Evolutionary conservation across 2,113 vertebrate species (phyloP).

Genomic region (Halcyon malimbica): DNA sequence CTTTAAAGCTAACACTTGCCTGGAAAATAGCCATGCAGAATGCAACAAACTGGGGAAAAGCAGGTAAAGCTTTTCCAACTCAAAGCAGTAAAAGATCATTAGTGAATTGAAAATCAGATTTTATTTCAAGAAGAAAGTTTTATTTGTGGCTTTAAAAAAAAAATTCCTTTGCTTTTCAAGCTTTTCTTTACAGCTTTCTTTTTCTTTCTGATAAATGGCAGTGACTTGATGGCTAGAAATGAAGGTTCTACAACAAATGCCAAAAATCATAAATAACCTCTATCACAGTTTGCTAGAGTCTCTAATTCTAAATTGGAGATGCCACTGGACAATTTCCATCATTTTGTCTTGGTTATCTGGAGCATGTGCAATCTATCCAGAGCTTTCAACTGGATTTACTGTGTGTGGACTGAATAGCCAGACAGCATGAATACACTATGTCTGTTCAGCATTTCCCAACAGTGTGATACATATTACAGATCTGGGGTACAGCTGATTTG

Average conservation of each 20-base stretch:
- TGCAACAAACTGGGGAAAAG: neutral
- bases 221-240: neutral
- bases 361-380: neutral
- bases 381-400: conserved; percentile 20
- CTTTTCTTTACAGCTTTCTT: neutral
- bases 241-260: neutral
- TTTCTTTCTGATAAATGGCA: neutral
- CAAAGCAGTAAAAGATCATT: neutral
- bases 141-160: neutral
- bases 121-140: neutral
- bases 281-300: neutral
- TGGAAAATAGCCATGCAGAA: neutral
- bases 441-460: neutral
- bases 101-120: neutral
- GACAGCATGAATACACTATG: neutral
- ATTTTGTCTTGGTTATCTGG: neutral
- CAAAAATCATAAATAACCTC: neutral
- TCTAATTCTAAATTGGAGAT: neutral
- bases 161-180: neutral
- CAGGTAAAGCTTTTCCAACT: neutral
- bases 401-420: neutral
- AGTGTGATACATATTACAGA: neutral
- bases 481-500: neutral
- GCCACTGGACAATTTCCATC: neutral
- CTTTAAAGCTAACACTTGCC: neutral